These are phyloP conservation scores for Macrostomum lignano DNA, from an alignment of 1,140 invertebrate genomes.

Conservation along the genomic window DNA sequence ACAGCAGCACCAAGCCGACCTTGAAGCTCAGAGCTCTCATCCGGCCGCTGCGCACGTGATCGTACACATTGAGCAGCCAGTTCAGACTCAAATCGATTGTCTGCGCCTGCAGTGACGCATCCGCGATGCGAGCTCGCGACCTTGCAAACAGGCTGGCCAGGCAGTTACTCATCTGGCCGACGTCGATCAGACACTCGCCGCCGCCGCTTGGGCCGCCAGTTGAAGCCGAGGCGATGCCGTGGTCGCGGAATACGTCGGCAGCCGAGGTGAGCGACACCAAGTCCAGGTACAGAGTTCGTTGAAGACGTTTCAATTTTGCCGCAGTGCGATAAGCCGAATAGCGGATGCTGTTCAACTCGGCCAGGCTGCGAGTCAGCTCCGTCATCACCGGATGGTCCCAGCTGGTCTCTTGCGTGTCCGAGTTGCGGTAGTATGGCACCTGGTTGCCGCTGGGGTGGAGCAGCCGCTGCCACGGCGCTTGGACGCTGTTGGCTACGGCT, in stretches of 20 bases:
- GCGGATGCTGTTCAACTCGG: constrained; percentile 74
- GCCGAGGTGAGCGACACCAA: constrained; percentile 7
- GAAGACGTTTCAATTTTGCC: constrained; percentile 77
- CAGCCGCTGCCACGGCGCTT: constrained; percentile 71
- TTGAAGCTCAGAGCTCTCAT: constrained; percentile 90
- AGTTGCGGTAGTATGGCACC: constrained; percentile 95
- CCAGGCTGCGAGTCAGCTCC: constrained; percentile 56
- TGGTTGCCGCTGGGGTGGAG: constrained; percentile 48
- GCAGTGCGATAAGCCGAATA: constrained; percentile 94
- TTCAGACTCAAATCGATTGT: constrained; percentile 80
- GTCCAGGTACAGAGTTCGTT: constrained; percentile 52
- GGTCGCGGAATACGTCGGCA: neutral
- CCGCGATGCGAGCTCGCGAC: constrained; percentile 39
- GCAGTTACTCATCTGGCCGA: constrained; percentile 72
- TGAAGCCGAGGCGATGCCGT: neutral
- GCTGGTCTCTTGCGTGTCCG: constrained; percentile 56
- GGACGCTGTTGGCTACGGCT: too few species aligned
- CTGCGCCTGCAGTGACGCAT: constrained; percentile 40
- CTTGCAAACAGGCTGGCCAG: constrained; percentile 58
- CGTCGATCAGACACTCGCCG: constrained; percentile 72
- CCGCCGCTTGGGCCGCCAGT: constrained; percentile 47
- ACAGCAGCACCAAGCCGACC: constrained; percentile 60
- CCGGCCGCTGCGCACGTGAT: constrained; percentile 80
- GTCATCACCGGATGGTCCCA: constrained; percentile 96
- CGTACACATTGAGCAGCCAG: constrained; percentile 90